Conservation (phyloP, 37 sponge, comb jelly and placozoan genomes). For the Lycopodina hypogea region DNA sequence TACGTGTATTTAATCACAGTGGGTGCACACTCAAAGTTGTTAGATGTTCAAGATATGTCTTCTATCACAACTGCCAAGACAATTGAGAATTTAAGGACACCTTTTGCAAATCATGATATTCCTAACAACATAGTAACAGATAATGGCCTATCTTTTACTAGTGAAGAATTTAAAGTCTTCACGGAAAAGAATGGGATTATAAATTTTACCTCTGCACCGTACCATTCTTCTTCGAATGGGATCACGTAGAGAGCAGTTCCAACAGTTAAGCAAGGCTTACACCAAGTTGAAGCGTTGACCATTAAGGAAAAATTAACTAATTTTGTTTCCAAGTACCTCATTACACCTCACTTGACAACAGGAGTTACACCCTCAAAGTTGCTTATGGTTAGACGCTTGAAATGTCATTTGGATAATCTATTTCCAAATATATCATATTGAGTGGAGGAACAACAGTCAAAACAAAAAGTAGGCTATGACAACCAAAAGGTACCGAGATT, state of each 20-base stretch:
- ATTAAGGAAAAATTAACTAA: neutral
- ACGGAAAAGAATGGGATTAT: slow-evolving; percentile 9
- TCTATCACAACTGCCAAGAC: too few relatives aligned
- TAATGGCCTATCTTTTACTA: slow-evolving; percentile 21
- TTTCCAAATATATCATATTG: neutral
- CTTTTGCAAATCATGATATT: slow-evolving; percentile 25
- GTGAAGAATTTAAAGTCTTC: slow-evolving; percentile 10
- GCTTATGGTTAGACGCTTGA: neutral
- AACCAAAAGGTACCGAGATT: too few relatives aligned
- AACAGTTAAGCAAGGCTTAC: slow-evolving; percentile 20
- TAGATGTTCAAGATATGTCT: neutral
- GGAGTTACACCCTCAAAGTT: too few relatives aligned
- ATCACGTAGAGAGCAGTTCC: slow-evolving; percentile 48
- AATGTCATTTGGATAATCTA: neutral
- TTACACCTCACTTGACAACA: slow-evolving; percentile 22
- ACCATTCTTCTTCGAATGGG: slow-evolving; percentile 44
- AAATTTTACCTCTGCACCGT: slow-evolving; percentile 14
- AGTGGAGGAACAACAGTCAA: neutral
- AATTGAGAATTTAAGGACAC: neutral
- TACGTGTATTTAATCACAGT: slow-evolving; percentile 5
- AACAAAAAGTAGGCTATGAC: neutral
- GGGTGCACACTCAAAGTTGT: slow-evolving; percentile 9
- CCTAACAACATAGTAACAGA: slow-evolving; percentile 24
- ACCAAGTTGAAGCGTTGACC: neutral
- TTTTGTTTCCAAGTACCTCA: slow-evolving; percentile 2